Percentiles rank a stretch among this genome's conserved stretches.
Conservation (phyloP, 2,888 invertebrate species). For the Pristionchus fissidentatus region DNA sequence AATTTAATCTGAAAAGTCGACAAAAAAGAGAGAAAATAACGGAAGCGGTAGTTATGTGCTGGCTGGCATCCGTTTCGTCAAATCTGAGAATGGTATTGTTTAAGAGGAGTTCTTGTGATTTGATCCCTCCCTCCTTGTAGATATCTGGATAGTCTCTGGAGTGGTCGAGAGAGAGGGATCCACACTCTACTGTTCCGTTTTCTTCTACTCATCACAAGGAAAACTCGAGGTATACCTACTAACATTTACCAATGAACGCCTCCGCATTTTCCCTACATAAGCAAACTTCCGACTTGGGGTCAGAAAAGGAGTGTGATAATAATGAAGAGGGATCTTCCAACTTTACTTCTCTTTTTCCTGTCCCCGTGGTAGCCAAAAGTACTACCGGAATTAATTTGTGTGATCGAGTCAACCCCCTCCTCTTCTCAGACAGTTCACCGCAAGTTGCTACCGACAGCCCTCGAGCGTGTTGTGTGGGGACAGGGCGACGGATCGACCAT, state of each 20-base stretch:
- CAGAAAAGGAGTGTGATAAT: neutral
- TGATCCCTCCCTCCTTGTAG: neutral
- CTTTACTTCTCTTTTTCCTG: too few species aligned
- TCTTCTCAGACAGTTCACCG: constrained; percentile 64
- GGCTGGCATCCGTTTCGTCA: too few species aligned
- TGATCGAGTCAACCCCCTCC: neutral
- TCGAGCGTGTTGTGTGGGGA: constrained; percentile 72
- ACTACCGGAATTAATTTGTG: neutral
- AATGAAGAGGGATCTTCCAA: too few species aligned
- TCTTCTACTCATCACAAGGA: constrained; percentile 67
- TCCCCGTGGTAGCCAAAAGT: too few species aligned
- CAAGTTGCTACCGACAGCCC: constrained; percentile 70
- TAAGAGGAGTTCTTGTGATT: neutral
- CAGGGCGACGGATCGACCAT: constrained; percentile 70
- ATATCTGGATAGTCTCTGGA: constrained; percentile 62
- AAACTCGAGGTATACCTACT: constrained; percentile 52
- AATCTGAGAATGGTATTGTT: neutral
- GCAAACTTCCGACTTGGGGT: too few species aligned
- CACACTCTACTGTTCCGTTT: constrained; percentile 72
- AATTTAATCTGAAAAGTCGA: neutral
- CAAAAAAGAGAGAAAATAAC: too few species aligned
- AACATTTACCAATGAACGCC: too few species aligned
- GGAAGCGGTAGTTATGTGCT: too few species aligned
- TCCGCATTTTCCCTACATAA: too few species aligned
- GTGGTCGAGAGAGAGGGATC: constrained; percentile 67